Percentiles rank a stretch among this genome's conserved stretches.
Evolutionary conservation across 2,797 vertebrate genomes (phyloP).

Genomic region (Falco rusticolus): DNA sequence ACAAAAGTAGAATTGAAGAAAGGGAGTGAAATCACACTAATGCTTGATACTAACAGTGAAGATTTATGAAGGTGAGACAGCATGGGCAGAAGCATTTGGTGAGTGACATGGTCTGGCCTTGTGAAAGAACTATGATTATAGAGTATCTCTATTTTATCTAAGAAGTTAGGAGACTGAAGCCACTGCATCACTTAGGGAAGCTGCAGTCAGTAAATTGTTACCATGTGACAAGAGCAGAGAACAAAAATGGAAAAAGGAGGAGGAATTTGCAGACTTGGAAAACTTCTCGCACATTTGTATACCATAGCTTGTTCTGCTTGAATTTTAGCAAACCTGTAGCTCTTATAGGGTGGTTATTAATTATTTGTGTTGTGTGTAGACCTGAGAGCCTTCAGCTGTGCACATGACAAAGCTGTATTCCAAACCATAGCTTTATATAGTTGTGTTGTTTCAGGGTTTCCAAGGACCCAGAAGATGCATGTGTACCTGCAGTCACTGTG

Average conservation of each 20-base stretch:
- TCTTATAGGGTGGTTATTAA: background rate
- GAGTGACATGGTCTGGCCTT: background rate
- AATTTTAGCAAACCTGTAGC: background rate
- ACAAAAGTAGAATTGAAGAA: background rate
- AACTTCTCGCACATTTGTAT: background rate
- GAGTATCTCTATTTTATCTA: background rate
- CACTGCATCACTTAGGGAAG: background rate
- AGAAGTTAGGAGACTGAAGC: background rate
- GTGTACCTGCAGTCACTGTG: fast-evolving
- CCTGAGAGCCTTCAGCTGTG: background rate
- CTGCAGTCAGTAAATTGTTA: background rate
- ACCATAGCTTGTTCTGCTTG: background rate
- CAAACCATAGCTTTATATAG: background rate
- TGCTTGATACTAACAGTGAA: background rate
- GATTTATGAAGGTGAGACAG: background rate
- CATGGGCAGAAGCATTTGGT: background rate
- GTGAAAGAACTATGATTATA: background rate
- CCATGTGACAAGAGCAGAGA: background rate
- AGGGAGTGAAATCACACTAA: fast-evolving
- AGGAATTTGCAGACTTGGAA: background rate
- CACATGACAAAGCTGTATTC: background rate
- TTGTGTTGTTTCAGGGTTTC: background rate
- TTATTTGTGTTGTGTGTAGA: background rate
- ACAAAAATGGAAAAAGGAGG: background rate
- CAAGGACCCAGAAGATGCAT: background rate